phyloP scores from a whole-genome alignment of 1,140 invertebrate genomes.

The Coenobita brevimanus region DNA sequence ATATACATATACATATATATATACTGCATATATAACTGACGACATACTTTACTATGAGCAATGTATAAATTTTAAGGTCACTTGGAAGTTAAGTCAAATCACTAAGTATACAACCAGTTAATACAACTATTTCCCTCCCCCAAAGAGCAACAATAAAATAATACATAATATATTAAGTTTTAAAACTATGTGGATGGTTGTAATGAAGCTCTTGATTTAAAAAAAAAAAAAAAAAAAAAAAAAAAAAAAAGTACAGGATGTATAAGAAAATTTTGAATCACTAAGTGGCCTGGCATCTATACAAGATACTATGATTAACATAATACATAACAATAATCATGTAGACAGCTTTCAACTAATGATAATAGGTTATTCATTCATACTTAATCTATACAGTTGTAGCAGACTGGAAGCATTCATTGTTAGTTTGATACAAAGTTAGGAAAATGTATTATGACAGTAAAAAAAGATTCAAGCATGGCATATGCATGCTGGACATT shows the following conservation, averaged over 20 bases:
- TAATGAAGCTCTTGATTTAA: conserved; percentile 52
- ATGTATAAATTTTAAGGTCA: conserved; percentile 58
- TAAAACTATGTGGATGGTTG: conserved; percentile 39
- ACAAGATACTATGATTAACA: conserved; percentile 44
- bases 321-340: conserved; percentile 63
- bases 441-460: conserved; percentile 56
- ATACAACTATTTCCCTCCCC: conserved; percentile 29
- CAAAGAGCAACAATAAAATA: conserved; percentile 20
- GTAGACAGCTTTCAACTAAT: conserved; percentile 53
- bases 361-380: conserved; percentile 53
- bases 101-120: conserved; percentile 53
- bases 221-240: conserved; percentile 40
- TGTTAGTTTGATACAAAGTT: conserved; percentile 59
- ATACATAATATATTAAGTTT: not conserved
- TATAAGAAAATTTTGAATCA: conserved; percentile 50
- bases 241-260: conserved; percentile 54
- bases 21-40: conserved; percentile 12
- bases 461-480: conserved; percentile 48
- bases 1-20: not conserved
- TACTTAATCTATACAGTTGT: conserved; percentile 57
- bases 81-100: conserved; percentile 53
- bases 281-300: conserved; percentile 58
- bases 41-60: conserved; percentile 51
- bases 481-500: conserved; percentile 36
- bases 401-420: conserved; percentile 63